A percentile compares a stretch with the other conserved stretches of the same genome.
Evolutionary conservation across 2,797 vertebrate genomes (phyloP).

Genomic region (Sebastes taczanowskii): DNA sequence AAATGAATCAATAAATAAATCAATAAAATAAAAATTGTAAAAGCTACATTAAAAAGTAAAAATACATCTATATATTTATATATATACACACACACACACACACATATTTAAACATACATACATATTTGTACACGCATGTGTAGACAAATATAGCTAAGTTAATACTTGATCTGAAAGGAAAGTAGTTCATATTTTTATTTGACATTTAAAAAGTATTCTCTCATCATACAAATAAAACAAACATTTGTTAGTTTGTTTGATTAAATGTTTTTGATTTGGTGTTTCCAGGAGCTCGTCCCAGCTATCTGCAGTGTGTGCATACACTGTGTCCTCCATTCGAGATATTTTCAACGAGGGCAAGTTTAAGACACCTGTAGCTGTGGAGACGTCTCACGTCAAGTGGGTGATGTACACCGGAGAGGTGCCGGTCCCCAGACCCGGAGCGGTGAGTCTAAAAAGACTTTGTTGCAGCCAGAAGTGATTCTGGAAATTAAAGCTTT

Average conservation of each 20-base stretch:
- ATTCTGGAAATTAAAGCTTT: not conserved
- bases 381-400: slow-evolving; percentile 77
- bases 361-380: slow-evolving; percentile 79
- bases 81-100: too few relatives aligned
- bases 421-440: slow-evolving; percentile 82
- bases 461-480: not conserved
- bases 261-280: not conserved
- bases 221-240: not conserved
- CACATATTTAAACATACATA: too few relatives aligned
- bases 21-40: too few relatives aligned
- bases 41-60: too few relatives aligned
- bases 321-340: slow-evolving; percentile 65
- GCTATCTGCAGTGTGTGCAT: slow-evolving; percentile 78
- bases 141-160: not conserved
- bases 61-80: too few relatives aligned
- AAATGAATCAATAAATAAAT: too few relatives aligned
- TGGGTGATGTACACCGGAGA: slow-evolving; percentile 83
- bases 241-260: not conserved
- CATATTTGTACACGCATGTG: fast-evolving
- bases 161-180: too few relatives aligned
- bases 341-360: slow-evolving; percentile 81
- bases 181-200: not conserved
- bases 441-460: slow-evolving; percentile 74
- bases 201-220: not conserved
- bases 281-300: slow-evolving; percentile 75